phyloP scores from a whole-genome alignment of 1,140 invertebrate genomes.

The Drosophila tristis region DNA sequence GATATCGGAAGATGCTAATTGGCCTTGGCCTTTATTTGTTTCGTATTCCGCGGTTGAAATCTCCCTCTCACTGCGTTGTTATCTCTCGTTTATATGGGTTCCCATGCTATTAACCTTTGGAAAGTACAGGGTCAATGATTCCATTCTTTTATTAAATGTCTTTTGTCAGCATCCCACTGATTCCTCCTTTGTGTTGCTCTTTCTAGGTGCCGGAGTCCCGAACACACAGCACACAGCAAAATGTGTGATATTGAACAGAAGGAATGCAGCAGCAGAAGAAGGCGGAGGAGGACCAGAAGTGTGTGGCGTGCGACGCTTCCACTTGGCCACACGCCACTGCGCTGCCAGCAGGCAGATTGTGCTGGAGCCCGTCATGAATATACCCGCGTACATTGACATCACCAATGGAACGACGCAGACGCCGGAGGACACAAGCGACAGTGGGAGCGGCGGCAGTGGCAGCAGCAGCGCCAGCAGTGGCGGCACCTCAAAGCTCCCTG shows the following conservation, averaged over 20 bases:
- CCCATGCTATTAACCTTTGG: conserved; percentile 19
- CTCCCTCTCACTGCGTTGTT: conserved; percentile 2
- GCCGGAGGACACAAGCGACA: conserved; percentile 36
- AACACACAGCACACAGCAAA: conserved; percentile 49
- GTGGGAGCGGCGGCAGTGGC: conserved; percentile 7
- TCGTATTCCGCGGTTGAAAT: conserved; percentile 12
- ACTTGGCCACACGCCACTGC: conserved; percentile 49
- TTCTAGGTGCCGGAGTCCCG: conserved; percentile 45
- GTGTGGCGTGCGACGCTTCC: conserved; percentile 39
- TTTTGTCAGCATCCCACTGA: background rate
- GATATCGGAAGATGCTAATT: conserved; percentile 55
- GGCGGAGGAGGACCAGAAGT: background rate
- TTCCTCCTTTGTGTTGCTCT: background rate
- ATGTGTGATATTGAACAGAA: conserved; percentile 53
- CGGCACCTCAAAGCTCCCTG: conserved; percentile 27
- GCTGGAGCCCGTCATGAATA: conserved; percentile 50
- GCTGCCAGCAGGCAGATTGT: conserved; percentile 32
- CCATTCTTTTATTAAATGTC: background rate
- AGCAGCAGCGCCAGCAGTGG: conserved; percentile 27
- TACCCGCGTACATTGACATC: conserved; percentile 71
- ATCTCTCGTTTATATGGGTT: conserved; percentile 7
- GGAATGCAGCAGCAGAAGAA: background rate
- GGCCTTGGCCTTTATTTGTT: conserved; percentile 39
- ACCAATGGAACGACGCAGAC: conserved; percentile 53
- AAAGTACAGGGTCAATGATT: conserved; percentile 11